Percentiles rank a stretch among this genome's conserved stretches.
phyloP scores from a whole-genome alignment of 2,113 vertebrate genomes.

The Pterocles orientalis region DNA sequence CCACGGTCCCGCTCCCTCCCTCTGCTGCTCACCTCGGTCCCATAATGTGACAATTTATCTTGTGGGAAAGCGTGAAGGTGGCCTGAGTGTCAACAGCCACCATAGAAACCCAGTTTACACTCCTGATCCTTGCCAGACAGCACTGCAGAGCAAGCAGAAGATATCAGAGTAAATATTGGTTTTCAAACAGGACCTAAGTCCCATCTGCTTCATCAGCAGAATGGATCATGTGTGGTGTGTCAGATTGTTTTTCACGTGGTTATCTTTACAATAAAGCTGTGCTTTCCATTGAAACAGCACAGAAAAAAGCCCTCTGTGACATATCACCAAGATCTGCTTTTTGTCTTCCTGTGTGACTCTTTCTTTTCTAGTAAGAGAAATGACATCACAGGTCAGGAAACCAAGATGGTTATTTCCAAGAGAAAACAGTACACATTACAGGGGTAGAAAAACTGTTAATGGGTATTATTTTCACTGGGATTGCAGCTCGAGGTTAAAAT shows the following conservation, averaged over 20 bases:
- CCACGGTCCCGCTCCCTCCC: fast-evolving
- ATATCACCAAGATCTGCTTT: not conserved
- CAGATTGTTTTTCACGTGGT: not conserved
- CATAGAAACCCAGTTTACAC: not conserved
- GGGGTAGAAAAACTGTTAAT: not conserved
- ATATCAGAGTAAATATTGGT: constrained; percentile 27
- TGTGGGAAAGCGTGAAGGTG: constrained; percentile 27
- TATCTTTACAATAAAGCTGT: not conserved
- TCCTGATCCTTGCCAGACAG: not conserved
- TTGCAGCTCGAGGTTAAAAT: not conserved
- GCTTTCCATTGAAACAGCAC: not conserved
- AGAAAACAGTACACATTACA: not conserved
- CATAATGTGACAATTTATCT: not conserved
- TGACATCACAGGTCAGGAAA: not conserved
- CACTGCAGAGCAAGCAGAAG: not conserved
- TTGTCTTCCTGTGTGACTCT: not conserved
- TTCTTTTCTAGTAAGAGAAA: not conserved
- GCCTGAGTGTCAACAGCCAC: not conserved
- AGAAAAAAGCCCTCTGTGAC: not conserved
- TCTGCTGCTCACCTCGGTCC: not conserved
- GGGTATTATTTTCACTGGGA: not conserved
- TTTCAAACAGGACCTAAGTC: not conserved
- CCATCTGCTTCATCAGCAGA: not conserved
- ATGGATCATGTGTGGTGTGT: not conserved
- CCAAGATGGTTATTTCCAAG: not conserved